Conservation (phyloP, 1,140 invertebrate species). For the Ceratina japonica region DNA sequence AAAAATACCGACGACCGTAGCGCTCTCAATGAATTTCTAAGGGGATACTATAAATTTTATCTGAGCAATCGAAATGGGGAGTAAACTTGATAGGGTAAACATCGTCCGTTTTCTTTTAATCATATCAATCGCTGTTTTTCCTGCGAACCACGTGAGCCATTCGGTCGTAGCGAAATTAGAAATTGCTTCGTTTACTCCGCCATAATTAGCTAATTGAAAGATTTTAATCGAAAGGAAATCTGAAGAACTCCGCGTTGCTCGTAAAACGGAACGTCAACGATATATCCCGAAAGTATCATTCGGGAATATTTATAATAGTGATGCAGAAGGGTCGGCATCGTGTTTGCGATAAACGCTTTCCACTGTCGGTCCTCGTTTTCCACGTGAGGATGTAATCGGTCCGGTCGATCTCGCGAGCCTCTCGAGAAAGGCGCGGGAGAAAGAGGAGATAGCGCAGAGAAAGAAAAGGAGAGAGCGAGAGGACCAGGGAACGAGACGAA, state of each 20-base stretch:
- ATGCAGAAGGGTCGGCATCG: constrained; percentile 25
- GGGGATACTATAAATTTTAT: no score
- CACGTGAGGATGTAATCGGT: constrained; percentile 39
- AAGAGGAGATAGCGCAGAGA: background rate
- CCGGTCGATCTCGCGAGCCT: constrained; percentile 34
- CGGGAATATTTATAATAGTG: background rate
- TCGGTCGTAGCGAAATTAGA: constrained; percentile 29
- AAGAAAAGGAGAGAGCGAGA: constrained; percentile 12
- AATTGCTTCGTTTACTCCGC: constrained; percentile 22
- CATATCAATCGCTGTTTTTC: no score
- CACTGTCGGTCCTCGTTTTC: constrained; percentile 63
- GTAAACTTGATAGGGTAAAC: no score
- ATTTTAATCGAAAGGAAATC: background rate
- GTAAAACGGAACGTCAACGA: constrained; percentile 18
- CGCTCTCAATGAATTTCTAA: constrained; percentile 11
- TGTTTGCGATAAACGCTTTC: constrained; percentile 57
- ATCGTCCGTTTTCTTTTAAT: no score
- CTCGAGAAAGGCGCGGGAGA: constrained; percentile 30
- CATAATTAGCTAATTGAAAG: constrained; percentile 18
- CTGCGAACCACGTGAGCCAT: no score
- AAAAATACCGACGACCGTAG: constrained; percentile 21
- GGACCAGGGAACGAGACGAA: constrained; percentile 24
- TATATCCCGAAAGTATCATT: background rate
- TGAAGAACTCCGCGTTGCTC: background rate
- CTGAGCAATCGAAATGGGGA: background rate